Evolutionary conservation across 2,888 invertebrate genomes (phyloP).

Genomic region (Serrognathus titanus): DNA sequence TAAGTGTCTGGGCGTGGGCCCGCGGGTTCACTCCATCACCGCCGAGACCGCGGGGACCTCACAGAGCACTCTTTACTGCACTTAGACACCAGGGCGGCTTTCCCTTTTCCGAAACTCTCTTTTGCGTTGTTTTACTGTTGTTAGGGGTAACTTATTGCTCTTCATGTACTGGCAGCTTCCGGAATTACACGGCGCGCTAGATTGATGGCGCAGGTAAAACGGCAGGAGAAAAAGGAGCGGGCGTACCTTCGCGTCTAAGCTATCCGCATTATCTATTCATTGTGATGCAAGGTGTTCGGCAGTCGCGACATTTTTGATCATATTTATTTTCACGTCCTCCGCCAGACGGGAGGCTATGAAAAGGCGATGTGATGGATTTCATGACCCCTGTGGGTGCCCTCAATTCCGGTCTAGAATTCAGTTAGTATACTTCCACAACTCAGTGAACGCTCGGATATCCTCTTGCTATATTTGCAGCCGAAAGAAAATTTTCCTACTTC

Average conservation of each 20-base stretch:
- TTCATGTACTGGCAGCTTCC: slow-evolving; percentile 24
- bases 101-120: slow-evolving; percentile 32
- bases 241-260: slow-evolving; percentile 33
- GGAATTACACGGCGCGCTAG: slow-evolving; percentile 23
- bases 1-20: slow-evolving; percentile 38
- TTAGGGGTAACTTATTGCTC: slow-evolving; percentile 33
- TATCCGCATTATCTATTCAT: slow-evolving; percentile 41
- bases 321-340: slow-evolving; percentile 35
- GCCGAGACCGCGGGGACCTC: slow-evolving; percentile 10
- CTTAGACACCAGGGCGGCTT: slow-evolving; percentile 29
- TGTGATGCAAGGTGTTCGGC: slow-evolving; percentile 30
- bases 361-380: slow-evolving; percentile 48
- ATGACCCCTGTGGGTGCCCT: slow-evolving; percentile 46
- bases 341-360: slow-evolving; percentile 33
- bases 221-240: background rate
- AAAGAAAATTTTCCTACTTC: slow-evolving; percentile 5
- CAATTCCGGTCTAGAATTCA: slow-evolving; percentile 46
- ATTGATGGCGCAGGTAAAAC: slow-evolving; percentile 22
- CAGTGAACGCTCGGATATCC: slow-evolving; percentile 5
- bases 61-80: slow-evolving; percentile 32
- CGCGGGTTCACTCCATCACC: slow-evolving; percentile 32
- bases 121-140: slow-evolving; percentile 28
- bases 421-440: slow-evolving; percentile 28
- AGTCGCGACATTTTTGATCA: slow-evolving; percentile 38
- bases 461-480: slow-evolving; percentile 3